Evolutionary conservation across 2,888 invertebrate species (phyloP), one percentile per base, ranked within the genome.

Genomic region (Escarpia spicata): DNA sequence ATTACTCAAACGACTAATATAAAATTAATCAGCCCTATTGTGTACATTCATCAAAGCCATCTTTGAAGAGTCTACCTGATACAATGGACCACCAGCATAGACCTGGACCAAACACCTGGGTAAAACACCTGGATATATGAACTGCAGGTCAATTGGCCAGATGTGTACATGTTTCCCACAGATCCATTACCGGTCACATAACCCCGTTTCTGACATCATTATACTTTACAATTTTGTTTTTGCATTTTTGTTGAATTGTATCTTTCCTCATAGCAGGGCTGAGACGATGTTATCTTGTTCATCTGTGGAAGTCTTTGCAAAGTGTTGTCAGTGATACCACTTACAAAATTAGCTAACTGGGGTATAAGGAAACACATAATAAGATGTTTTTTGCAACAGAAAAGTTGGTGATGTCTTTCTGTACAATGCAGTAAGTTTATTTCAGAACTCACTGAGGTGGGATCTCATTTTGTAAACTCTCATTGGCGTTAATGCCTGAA

Each of bases 21-120:
- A 75, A 75, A 75, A 75, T 75, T 75, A 75, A 75, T 75, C 75
- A 75, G n/a, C 75, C 75, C 75, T 75, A 75, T 75, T 75, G 75
- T 75, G 75, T 75, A 6, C 6, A 26, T 75, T 26, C 26, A 26
- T 15, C 19, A 75, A 75, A 26, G 19, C 75, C 6, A 26, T 75
- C 75, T 75, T 75, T 75, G 75, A 3, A 75, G 75, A 75, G 26
- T 75, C 75, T 26, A 19, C 75, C n/a, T 26, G 75, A 75, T 26
- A 75, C 75, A 75, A 75, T 75, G 75, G 75, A 26, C 75, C 75
- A 75, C 75, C 75, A 75, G 75, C n/a, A 75, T 75, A 75, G 75
- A 75, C 26, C 19, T 6, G 19, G 19, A 75, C 75, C 75, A 75
- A 6, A 75, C 75, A 75, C 0, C 52, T 52, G 52, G 9, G 52